phyloP scores from a whole-genome alignment of 1,140 invertebrate genomes.

The Propsilocerus akamusi region DNA sequence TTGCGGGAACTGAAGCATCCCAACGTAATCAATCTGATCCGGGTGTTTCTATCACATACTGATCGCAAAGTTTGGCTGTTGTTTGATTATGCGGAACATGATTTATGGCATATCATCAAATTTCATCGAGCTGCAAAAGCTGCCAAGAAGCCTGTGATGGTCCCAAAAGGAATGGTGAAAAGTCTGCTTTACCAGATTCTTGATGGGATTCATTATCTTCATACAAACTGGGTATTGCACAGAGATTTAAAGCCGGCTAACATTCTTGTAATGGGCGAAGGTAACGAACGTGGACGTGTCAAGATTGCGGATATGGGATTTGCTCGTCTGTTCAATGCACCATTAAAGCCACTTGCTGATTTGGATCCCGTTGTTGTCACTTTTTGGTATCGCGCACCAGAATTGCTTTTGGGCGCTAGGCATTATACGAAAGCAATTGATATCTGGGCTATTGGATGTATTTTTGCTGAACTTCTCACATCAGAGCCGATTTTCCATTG shows the following conservation, averaged over 20 bases:
- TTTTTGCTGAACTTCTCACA: conserved; percentile 92
- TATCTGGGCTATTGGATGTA: conserved; percentile 99
- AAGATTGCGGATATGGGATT: conserved; percentile 99
- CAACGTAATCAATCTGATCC: conserved; percentile 93
- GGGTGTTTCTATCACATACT: conserved; percentile 93
- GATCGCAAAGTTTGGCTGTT: conserved; percentile 96
- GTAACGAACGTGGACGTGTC: conserved; percentile 85
- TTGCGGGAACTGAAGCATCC: conserved; percentile 95
- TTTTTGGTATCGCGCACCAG: conserved; percentile 98
- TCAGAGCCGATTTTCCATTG: conserved; percentile 99
- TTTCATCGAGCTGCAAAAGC: conserved; percentile 97
- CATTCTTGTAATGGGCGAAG: conserved; percentile 99
- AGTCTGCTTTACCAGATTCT: conserved; percentile 96
- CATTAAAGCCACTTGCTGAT: conserved; percentile 92
- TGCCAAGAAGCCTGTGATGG: conserved; percentile 91
- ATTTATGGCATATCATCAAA: conserved; percentile 99
- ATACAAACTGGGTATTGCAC: conserved; percentile 99
- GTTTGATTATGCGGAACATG: conserved; percentile 99
- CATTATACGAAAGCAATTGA: conserved; percentile 99
- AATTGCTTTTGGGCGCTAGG: conserved; percentile 85
- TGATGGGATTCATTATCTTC: conserved; percentile 98
- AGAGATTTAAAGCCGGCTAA: conserved; percentile 99
- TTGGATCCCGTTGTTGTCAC: conserved; percentile 99
- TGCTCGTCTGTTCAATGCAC: conserved; percentile 96
- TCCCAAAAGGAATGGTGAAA: conserved; percentile 96